Conservation (phyloP, 2,888 invertebrate genomes). For the Strigamia crassipes region DNA sequence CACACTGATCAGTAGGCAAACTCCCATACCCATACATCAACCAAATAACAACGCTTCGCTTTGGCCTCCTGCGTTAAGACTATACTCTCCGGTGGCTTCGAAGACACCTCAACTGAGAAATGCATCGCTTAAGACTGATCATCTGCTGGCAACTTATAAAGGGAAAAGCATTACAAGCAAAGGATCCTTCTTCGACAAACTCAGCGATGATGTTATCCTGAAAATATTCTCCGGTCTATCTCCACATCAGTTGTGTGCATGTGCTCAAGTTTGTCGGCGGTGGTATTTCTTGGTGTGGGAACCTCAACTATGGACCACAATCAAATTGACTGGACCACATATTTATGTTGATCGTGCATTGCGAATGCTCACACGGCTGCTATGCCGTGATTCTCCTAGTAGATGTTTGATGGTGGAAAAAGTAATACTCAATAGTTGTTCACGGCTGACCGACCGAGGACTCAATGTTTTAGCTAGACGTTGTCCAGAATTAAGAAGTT, state of each 20-base stretch:
- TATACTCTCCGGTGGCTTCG: constrained; percentile 49
- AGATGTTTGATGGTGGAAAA: constrained; percentile 71
- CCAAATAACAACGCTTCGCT: constrained; percentile 49
- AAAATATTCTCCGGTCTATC: constrained; percentile 73
- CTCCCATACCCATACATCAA: constrained; percentile 50
- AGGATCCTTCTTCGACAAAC: constrained; percentile 63
- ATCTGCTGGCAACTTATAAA: constrained; percentile 55
- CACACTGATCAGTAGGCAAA: constrained; percentile 64
- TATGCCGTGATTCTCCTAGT: constrained; percentile 70
- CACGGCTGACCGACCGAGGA: constrained; percentile 76
- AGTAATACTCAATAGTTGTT: constrained; percentile 71
- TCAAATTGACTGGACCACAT: constrained; percentile 67
- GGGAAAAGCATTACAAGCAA: constrained; percentile 52
- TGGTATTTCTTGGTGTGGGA: constrained; percentile 80
- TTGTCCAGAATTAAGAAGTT: constrained; percentile 79
- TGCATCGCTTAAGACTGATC: constrained; percentile 55
- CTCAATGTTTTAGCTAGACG: constrained; percentile 74
- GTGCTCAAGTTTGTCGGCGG: constrained; percentile 75
- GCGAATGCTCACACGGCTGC: constrained; percentile 65
- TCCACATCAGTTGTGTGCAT: constrained; percentile 73
- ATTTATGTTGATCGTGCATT: constrained; percentile 70
- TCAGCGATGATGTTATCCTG: constrained; percentile 71
- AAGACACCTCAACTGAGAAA: constrained; percentile 49
- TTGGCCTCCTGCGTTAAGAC: constrained; percentile 28
- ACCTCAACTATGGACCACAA: constrained; percentile 73